Evolutionary conservation across 2,797 vertebrate genomes (phyloP).

Genomic region (Molothrus ater): DNA sequence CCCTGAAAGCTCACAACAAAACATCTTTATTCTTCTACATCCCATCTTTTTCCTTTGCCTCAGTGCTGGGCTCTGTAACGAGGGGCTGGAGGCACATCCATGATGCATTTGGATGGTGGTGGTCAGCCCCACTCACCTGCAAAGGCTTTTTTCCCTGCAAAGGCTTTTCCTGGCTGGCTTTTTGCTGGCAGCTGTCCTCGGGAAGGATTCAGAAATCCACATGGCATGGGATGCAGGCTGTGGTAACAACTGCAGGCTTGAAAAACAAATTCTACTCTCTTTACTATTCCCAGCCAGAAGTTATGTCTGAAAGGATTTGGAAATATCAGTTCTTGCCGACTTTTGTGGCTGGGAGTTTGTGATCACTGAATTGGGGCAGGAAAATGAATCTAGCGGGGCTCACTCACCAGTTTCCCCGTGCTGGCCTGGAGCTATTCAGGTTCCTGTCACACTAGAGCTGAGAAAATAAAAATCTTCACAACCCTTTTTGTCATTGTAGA

Average conservation of each 20-base stretch:
- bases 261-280: not conserved
- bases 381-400: not conserved
- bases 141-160: not conserved
- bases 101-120: not conserved
- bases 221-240: not conserved
- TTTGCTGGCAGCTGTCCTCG: not conserved
- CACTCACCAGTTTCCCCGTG: not conserved
- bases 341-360: not conserved
- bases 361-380: slow-evolving; percentile 13
- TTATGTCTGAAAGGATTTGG: not conserved
- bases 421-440: not conserved
- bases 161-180: not conserved
- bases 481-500: not conserved
- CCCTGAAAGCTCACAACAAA: not conserved
- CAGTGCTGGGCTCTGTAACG: not conserved
- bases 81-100: not conserved
- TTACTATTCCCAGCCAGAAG: not conserved
- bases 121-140: not conserved
- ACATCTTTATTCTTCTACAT: not conserved
- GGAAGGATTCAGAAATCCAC: not conserved
- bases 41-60: not conserved
- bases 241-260: not conserved
- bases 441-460: not conserved
- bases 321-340: fast-evolving
- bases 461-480: slow-evolving; percentile 27